Conservation (phyloP, 2,113 vertebrate species). For the Phoxinus phoxinus region DNA sequence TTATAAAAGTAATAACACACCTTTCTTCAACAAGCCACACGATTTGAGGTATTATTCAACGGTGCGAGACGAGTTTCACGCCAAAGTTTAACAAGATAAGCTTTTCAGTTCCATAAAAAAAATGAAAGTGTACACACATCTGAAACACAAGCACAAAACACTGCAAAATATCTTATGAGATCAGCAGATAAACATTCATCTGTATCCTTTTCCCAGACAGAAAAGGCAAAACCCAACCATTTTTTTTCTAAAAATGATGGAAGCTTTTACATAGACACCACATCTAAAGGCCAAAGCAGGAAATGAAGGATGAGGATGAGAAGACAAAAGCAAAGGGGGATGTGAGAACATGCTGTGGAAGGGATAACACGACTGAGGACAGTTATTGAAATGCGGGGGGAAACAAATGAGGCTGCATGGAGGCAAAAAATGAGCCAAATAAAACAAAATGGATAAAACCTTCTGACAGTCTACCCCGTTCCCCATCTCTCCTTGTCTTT, state of each 20-base stretch:
- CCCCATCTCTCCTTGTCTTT: background rate
- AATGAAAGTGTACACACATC: constrained; percentile 11
- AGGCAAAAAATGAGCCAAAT: constrained; percentile 43
- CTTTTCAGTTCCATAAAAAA: background rate
- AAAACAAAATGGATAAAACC: constrained; percentile 24
- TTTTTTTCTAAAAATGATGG: constrained; percentile 43
- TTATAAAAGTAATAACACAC: constrained; percentile 11
- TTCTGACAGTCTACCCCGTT: background rate
- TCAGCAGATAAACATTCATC: constrained; percentile 38
- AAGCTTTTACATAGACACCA: constrained; percentile 29
- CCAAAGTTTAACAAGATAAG: constrained; percentile 29
- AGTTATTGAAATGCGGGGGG: constrained; percentile 32
- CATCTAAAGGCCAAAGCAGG: constrained; percentile 41
- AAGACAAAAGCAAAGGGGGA: constrained; percentile 33
- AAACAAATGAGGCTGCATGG: constrained; percentile 24
- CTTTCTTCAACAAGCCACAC: background rate
- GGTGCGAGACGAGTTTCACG: background rate
- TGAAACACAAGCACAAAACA: constrained; percentile 22
- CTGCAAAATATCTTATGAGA: background rate
- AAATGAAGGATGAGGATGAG: constrained; percentile 41
- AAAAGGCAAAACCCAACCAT: constrained; percentile 7
- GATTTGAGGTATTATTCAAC: constrained; percentile 1
- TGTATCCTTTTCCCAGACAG: constrained; percentile 20
- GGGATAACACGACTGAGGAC: constrained; percentile 25
- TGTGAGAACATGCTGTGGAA: constrained; percentile 29